phyloP scores from a whole-genome alignment of 2,888 invertebrate species.

The Argyresthia albistria region DNA sequence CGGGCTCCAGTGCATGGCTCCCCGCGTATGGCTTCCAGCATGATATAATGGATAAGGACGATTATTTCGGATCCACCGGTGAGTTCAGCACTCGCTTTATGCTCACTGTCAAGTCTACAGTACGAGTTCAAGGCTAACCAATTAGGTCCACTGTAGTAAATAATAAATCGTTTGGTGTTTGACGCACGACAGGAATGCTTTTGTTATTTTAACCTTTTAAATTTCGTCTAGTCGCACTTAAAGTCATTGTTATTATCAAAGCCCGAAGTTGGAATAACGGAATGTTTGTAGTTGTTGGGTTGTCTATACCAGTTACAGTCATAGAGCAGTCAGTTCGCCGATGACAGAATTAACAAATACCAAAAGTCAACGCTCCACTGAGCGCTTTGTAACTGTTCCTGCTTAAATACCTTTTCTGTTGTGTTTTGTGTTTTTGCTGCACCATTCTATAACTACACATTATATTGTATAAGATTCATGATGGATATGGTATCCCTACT shows the following conservation, averaged over 20 bases:
- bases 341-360: too few species aligned
- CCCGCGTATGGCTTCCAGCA: constrained; percentile 85
- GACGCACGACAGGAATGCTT: constrained; percentile 2
- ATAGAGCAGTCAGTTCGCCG: too few species aligned
- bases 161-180: not conserved
- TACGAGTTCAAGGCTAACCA: not conserved
- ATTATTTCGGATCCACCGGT: constrained; percentile 77
- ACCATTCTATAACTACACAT: too few species aligned
- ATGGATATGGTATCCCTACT: too few species aligned
- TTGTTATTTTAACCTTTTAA: constrained; percentile 2
- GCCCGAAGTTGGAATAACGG: not conserved
- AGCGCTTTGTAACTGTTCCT: too few species aligned
- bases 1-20: constrained; percentile 83
- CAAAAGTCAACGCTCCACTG: too few species aligned
- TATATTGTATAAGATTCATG: too few species aligned
- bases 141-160: not conserved
- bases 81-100: constrained; percentile 37
- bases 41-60: constrained; percentile 76
- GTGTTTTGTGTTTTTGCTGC: too few species aligned
- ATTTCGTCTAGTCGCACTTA: not conserved
- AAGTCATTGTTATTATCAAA: not conserved
- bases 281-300: too few species aligned
- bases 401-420: too few species aligned
- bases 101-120: not conserved
- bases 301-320: too few species aligned